Evolutionary conservation across 2,888 invertebrate species (phyloP).

Genomic region (Sepioteuthis lessoniana): DNA sequence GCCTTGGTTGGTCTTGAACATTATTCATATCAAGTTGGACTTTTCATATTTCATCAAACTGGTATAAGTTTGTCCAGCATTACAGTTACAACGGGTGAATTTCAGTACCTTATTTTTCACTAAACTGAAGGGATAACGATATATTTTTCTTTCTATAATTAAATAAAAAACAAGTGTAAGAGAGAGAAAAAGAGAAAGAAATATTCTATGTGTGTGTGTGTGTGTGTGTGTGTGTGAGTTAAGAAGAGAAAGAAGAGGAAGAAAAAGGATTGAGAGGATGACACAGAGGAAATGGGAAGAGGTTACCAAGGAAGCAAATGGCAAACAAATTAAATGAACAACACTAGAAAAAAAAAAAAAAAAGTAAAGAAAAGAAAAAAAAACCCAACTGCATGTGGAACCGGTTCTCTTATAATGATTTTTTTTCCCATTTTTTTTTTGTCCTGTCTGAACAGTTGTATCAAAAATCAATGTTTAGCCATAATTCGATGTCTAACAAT

Average conservation of each 20-base stretch:
- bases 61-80: neutral
- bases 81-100: neutral
- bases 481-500: neutral
- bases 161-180: neutral
- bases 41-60: no score
- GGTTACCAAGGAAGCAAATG: neutral
- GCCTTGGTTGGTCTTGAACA: no score
- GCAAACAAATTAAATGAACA: neutral
- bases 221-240: neutral
- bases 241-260: neutral
- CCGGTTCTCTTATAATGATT: conserved; percentile 1
- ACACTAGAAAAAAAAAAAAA: neutral
- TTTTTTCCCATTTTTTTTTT: neutral
- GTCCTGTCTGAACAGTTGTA: neutral
- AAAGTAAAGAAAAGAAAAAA: neutral
- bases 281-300: neutral
- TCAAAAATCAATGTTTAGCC: neutral
- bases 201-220: neutral
- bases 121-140: neutral
- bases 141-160: neutral
- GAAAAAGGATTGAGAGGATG: neutral
- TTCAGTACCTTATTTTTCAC: neutral
- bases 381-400: neutral
- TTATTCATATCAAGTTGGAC: no score
- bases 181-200: neutral